Evolutionary conservation across 2,113 vertebrate species (phyloP), one percentile per base, ranked within the genome.

Genomic region (Cephalopholis sonnerati): DNA sequence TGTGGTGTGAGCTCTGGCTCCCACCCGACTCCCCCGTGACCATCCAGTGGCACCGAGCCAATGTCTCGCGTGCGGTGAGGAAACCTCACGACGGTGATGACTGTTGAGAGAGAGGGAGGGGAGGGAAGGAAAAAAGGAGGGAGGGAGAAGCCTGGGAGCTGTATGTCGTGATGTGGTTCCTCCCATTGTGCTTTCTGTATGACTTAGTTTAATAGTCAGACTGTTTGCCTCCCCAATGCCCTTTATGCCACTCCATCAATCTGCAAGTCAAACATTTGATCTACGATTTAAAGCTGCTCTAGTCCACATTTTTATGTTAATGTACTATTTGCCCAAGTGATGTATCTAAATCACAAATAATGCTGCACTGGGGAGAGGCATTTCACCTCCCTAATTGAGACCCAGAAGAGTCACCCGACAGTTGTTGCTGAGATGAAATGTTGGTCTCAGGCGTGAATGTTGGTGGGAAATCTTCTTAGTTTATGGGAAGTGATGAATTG

Each of bases 1-100:
- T 93, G 93, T 92, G 93, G 89, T 89, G 91, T 92, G 92, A 93
- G 92, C 89, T 88, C 92, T 93, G 93, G 92, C 92, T 94, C 92
- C 90, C 89, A 81, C 90, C 88, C 85, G 83, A 88, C 86, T 91
- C 87, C 82, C 89, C 83, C 79, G 66, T 83, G 90, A 93, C 88
- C 91, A 84, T 86, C 83, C 61, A 48, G 48, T 92, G 93, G 91
- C 92, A 83, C 57, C 3, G 61, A 87, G 93, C 93, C 93, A 94
- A 86, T 72, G 87, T 89, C 92, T 94, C 84, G 91, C 92, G 84
- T 94, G 94, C 81, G 71, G 91, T 84, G 82, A 89, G 84, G 87
- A 91, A 94, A 93, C 92, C 82, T 93, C 86, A 88, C 77, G 24
- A 79, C 68, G 82, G 83, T 77, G 89, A 93, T 87, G 90, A 90